Evolutionary conservation across 2,113 vertebrate species (phyloP).

Genomic region (Zapus hudsonius): DNA sequence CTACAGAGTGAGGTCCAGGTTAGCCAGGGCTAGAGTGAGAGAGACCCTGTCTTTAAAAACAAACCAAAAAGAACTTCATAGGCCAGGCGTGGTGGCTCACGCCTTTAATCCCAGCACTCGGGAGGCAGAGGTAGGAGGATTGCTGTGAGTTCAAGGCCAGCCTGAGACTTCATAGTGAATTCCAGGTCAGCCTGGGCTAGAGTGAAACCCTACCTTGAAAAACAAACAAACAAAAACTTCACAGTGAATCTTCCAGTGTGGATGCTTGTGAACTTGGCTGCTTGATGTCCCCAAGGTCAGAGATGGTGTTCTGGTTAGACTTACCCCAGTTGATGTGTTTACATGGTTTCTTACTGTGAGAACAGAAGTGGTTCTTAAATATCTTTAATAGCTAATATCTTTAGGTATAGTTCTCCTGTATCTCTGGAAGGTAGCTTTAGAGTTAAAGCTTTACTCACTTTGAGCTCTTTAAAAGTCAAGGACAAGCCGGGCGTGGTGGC

Average conservation of each 20-base stretch:
- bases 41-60: no score
- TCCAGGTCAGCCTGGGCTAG: no score
- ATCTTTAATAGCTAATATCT: not conserved
- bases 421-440: not conserved
- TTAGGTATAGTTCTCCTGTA: not conserved
- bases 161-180: no score
- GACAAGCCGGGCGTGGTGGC: no score
- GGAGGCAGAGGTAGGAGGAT: no score
- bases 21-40: no score
- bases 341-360: not conserved
- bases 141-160: no score
- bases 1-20: no score
- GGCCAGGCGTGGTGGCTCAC: no score
- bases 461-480: constrained; percentile 10
- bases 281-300: not conserved
- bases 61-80: not conserved
- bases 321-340: not conserved
- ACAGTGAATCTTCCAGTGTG: not conserved
- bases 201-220: no score
- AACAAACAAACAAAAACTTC: not conserved
- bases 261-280: not conserved
- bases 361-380: not conserved
- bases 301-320: not conserved
- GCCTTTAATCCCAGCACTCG: no score
- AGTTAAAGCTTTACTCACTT: not conserved